Base-by-base conservation (phyloP, 1,140 invertebrate genomes). In the Caerostris extrusa region DNA sequence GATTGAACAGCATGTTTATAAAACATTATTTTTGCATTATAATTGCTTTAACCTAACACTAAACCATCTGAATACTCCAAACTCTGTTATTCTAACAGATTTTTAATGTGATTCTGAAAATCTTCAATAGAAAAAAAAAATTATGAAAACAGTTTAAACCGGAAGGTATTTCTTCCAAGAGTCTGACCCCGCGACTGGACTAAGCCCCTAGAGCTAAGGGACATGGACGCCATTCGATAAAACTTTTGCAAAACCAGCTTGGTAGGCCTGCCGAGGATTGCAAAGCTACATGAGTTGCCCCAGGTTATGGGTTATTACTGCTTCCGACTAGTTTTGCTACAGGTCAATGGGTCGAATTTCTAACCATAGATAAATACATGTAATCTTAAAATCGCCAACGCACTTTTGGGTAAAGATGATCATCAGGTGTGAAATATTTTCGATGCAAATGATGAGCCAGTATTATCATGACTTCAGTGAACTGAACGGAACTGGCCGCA, bases 331-430 rank as follows among this genome's bases (percentile, higher is more conserved):
- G 85, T 87, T 87, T 87, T 57, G 57, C 85, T 61, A 17, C 57
- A 58, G 58, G 85, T 87, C 85, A 87, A 61, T 87, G 85, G 85
- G 85, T 50, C 85, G 60, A 87, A 64, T 87, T 50, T 34, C 34
- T 77, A 34, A 77, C 69, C 69, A 77, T 34, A 12, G 69, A 34
- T 34, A 77, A 34, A 67, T 17, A 67, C n/a, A 53, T 50, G 8
- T 77, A 50, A 17, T 10, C 69, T 17, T 8, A 14, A 57, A 56
- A 57, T 83, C 82, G 56, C 56, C 82, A 58, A 83, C 53, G 82
- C 53, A 83, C 10, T 55, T 58, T 56, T 12, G 19, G 5, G 19
- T 0, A 19, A 81, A 7, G 19, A 77, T 77, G 71, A 7, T 8
- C 10, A 34, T 5, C n/a, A 8, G 19, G 71, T 7, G 34, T 53